These are phyloP conservation scores for Tenebrosternarchus preto DNA, from an alignment of 2,113 vertebrate genomes.

Conservation along the genomic window DNA sequence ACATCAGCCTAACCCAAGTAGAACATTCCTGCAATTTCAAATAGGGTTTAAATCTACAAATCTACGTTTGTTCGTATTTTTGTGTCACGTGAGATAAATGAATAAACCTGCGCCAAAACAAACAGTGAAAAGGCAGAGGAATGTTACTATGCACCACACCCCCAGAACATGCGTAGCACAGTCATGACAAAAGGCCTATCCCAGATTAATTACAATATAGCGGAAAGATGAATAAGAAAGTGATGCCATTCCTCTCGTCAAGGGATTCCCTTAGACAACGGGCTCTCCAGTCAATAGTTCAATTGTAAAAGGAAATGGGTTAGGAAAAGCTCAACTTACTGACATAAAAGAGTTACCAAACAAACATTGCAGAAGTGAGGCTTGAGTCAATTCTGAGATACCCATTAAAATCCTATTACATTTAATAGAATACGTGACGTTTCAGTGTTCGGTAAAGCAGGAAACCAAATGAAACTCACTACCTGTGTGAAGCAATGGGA, in stretches of 20 bases:
- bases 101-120: background rate
- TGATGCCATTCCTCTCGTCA: background rate
- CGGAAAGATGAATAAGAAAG: background rate
- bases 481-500: background rate
- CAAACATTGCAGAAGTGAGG: background rate
- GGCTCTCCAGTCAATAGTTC: background rate
- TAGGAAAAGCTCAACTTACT: too few relatives aligned
- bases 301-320: background rate
- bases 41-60: background rate
- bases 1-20: background rate
- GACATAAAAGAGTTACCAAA: background rate
- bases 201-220: background rate
- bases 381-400: background rate
- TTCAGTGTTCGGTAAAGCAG: background rate
- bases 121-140: background rate
- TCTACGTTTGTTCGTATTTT: background rate
- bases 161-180: background rate
- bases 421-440: background rate
- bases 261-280: background rate
- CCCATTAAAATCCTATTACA: background rate
- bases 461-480: background rate
- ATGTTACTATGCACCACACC: slow-evolving; percentile 4
- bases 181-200: slow-evolving; percentile 1
- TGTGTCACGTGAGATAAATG: background rate
- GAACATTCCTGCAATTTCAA: background rate